Base-by-base conservation (phyloP, 1,140 invertebrate species). In the Macrostomum lignano region DNA sequence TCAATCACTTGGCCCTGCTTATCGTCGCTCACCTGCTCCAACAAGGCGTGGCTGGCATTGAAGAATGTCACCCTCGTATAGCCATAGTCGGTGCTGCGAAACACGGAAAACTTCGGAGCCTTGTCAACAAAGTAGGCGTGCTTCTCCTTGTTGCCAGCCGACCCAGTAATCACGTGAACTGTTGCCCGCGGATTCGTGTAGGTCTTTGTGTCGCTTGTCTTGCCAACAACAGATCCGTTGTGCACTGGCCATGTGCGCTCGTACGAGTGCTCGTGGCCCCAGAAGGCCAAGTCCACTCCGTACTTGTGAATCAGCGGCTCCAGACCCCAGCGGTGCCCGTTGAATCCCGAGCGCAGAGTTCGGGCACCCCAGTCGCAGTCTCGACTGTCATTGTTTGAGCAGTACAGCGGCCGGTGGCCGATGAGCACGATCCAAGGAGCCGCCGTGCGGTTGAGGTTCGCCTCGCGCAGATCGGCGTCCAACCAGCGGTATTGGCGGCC, bases 331-430 rank as follows among this genome's bases (percentile, higher is more conserved):
- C n/a, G n/a, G n/a, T n/a, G n/a, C n/a, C n/a, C n/a, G n/a, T n/a
- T 13, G 11, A 25, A 25, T n/a, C n/a, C n/a, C n/a, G n/a, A n/a
- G n/a, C n/a, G n/a, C n/a, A n/a, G n/a, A n/a, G n/a, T n/a, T n/a
- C n/a, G n/a, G n/a, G n/a, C n/a, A n/a, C n/a, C n/a, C n/a, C n/a
- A n/a, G n/a, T n/a, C n/a, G n/a, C n/a, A 78, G 46, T n/a, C n/a
- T n/a, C n/a, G 73, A 3, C 58, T 49, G 50, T 86, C 72, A 41
- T 61, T 60, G 51, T 84, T 78, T 38, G 77, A 81, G 52, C 84
- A 93, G 51, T 93, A 94, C 81, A 94, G 88, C 1, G 86, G 84
- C 13, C 81, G 62, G 53, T 94, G 84, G 11, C 79, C 82, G 53
- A 71, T 76, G 5, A 75, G 68, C 23, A 94, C 68, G 36, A 94